phyloP scores from a whole-genome alignment of 2,888 invertebrate species.

The Lasiommata megera region DNA sequence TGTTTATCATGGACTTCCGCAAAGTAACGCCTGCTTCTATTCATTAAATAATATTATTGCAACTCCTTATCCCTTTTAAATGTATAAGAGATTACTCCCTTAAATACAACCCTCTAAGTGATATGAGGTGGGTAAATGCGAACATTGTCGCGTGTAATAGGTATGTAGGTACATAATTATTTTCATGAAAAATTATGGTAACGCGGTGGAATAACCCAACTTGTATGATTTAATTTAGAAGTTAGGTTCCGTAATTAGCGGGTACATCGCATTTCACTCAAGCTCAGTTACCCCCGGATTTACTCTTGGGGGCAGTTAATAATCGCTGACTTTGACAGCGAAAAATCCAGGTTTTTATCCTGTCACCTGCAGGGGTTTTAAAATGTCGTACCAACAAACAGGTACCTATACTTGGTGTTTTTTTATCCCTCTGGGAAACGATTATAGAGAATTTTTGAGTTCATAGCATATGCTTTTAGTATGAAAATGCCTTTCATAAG shows the following conservation, averaged over 20 bases:
- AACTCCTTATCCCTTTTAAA: too few relatives aligned
- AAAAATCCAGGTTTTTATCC: conserved; percentile 30
- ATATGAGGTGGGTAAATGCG: conserved; percentile 8
- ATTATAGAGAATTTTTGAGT: not conserved
- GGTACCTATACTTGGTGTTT: not conserved
- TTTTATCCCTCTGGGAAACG: not conserved
- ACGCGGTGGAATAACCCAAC: conserved; percentile 63
- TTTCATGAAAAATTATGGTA: conserved; percentile 73
- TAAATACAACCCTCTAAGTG: not conserved
- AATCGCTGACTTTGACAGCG: conserved; percentile 35
- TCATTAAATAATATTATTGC: too few relatives aligned
- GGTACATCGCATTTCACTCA: conserved; percentile 78
- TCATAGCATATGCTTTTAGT: not conserved
- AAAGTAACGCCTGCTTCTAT: too few relatives aligned
- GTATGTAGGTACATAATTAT: conserved; percentile 12
- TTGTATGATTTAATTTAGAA: conserved; percentile 80
- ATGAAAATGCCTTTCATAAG: too few relatives aligned
- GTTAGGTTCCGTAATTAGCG: conserved; percentile 71
- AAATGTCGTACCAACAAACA: not conserved
- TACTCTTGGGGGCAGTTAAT: conserved; percentile 40
- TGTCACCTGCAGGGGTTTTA: conserved; percentile 16
- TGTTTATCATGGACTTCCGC: too few relatives aligned
- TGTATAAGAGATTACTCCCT: too few relatives aligned
- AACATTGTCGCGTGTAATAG: conserved; percentile 26
- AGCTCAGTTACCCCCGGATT: conserved; percentile 47